A percentile compares a stretch with the other conserved stretches of the same genome.
These are phyloP conservation scores for Cepphus grylle DNA, from an alignment of 2,113 vertebrate genomes.

Conservation along the genomic window DNA sequence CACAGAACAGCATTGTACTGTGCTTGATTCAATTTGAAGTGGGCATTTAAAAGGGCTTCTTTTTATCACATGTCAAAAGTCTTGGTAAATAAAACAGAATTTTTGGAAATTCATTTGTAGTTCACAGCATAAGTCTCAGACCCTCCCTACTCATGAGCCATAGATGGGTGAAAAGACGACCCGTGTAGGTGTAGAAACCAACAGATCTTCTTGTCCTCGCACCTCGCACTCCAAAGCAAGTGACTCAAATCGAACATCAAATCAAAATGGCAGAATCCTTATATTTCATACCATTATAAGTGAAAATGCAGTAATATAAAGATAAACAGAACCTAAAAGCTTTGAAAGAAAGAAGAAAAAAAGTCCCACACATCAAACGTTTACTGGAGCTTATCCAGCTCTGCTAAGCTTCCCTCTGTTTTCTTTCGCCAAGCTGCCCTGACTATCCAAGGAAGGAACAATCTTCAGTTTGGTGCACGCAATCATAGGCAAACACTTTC, in stretches of 20 bases:
- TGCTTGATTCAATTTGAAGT: not conserved
- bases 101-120: not conserved
- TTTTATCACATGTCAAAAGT: not conserved
- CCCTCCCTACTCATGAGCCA: not conserved
- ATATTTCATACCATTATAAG: not conserved
- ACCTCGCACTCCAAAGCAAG: not conserved
- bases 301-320: not conserved
- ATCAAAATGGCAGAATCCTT: not conserved
- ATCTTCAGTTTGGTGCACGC: not conserved
- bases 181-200: not conserved
- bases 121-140: not conserved
- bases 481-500: not conserved
- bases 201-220: not conserved
- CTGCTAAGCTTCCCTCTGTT: not conserved
- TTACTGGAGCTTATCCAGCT: not conserved
- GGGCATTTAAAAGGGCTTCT: not conserved
- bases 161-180: not conserved
- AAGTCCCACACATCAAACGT: not conserved
- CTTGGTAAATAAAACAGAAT: not conserved
- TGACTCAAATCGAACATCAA: not conserved
- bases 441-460: not conserved
- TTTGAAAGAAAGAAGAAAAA: not conserved
- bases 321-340: not conserved
- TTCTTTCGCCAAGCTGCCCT: not conserved
- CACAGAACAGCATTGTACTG: not conserved